These are phyloP conservation scores for Acropternis orthonyx DNA, from an alignment of 2,797 vertebrate genomes.

Conservation along the genomic window DNA sequence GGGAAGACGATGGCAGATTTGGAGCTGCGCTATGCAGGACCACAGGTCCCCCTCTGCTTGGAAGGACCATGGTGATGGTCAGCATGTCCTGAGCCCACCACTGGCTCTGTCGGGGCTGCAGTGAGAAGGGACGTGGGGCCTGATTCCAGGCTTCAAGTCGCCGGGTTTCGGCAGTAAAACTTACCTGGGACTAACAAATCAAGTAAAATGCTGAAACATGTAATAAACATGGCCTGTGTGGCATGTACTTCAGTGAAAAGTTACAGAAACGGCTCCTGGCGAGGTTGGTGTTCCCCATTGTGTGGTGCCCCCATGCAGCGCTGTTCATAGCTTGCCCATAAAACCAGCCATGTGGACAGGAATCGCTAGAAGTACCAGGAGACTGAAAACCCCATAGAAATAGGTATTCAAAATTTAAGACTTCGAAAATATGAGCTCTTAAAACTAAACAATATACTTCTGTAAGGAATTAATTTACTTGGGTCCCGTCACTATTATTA, in stretches of 20 bases:
- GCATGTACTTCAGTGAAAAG: constrained; percentile 34
- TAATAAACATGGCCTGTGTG: constrained; percentile 41
- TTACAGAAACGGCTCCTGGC: constrained; percentile 51
- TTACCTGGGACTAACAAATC: constrained; percentile 53
- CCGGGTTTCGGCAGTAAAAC: constrained; percentile 49
- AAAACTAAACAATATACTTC: constrained; percentile 60
- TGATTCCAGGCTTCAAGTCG: neutral
- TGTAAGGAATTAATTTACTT: constrained; percentile 63
- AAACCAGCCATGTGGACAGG: constrained; percentile 63
- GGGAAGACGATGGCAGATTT: accelerated
- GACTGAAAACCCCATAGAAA: constrained; percentile 43
- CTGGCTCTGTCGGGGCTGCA: accelerated
- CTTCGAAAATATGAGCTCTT: constrained; percentile 57
- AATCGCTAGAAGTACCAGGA: constrained; percentile 46
- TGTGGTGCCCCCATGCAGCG: constrained; percentile 54
- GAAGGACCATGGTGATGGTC: accelerated
- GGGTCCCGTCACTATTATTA: neutral
- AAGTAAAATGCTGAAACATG: constrained; percentile 58
- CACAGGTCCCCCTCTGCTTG: accelerated
- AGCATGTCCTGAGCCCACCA: accelerated
- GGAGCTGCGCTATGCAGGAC: accelerated
- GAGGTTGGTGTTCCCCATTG: constrained; percentile 68
- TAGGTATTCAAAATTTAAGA: constrained; percentile 64
- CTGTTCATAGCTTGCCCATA: constrained; percentile 43
- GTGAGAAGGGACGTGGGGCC: accelerated